Base-by-base conservation (phyloP, 2,797 vertebrate species). In the Eutrigla gurnardus region DNA sequence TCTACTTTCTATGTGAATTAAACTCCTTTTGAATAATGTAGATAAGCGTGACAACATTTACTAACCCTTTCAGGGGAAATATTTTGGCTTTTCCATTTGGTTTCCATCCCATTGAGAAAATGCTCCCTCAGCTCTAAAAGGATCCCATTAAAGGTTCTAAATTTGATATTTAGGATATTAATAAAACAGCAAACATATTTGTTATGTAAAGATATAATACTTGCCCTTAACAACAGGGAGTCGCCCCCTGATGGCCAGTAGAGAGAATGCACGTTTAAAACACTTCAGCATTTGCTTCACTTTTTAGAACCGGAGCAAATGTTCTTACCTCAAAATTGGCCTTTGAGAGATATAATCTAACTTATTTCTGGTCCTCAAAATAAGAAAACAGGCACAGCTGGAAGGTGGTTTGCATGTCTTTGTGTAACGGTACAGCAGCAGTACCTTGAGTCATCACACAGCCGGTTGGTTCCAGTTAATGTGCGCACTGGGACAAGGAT, bases 391-490 rank as follows among this genome's bases (percentile, higher is more conserved):
- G 3, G 62, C 63, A 47, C 70, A 67, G 40, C 54, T 79, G 70
- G 55, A 63, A 13, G 59, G 42, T 0, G 49, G 54, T 25, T 25
- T 69, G 49, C 46, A 11, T 40, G 79, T 75, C 73, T 80, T 47
- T 60, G 14, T 69, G 40, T 42, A 7, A 65, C 59, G 32, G 62
- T 7, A 10, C 39, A 15, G 52, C 77, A 61, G 68, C 59, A 7
- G 53, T 3, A 52, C 45, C 68, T 83, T 82, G 83, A 89, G 52
- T 89, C 88, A 87, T 71, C 70, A 53, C 72, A 47, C 67, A 65
- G 77, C 59, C 53, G 8, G 25, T 73, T 74, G 81, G 75, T 75
- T 91, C 87, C 79, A 78, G 86, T 86, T 80, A 57, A 67, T 9
- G 66, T 86, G 75, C 58, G 65, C 50, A 25, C 69, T 57, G 60